Percentiles rank a stretch among this genome's conserved stretches.
phyloP scores from a whole-genome alignment of 2,797 vertebrate genomes.

The Pampus argenteus region DNA sequence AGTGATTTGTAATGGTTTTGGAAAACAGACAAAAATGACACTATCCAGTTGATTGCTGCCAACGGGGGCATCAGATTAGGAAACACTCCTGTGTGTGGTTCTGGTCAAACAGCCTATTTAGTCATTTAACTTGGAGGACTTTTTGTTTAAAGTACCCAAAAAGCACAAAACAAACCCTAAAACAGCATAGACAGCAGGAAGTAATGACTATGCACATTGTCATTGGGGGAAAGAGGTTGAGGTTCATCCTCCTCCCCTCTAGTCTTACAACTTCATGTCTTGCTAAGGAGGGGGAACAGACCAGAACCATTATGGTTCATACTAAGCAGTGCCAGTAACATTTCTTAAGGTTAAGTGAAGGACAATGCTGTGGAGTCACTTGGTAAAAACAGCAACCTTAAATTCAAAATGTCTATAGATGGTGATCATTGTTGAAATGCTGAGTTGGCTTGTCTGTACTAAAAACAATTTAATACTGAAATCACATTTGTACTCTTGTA shows the following conservation, averaged over 20 bases:
- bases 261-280: conserved; percentile 5
- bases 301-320: not conserved
- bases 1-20: too few relatives aligned
- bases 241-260: not conserved
- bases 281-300: not conserved
- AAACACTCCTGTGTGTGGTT: too few relatives aligned
- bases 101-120: too few relatives aligned
- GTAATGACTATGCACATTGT: not conserved
- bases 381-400: not conserved
- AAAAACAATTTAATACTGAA: conserved; percentile 41
- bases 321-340: conserved; percentile 10
- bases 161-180: not conserved
- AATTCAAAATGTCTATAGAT: conserved; percentile 21
- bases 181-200: not conserved
- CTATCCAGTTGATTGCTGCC: too few relatives aligned
- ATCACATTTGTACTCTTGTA: conserved; percentile 40
- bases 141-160: conserved; percentile 1
- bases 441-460: conserved; percentile 52
- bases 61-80: too few relatives aligned
- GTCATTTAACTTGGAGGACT: too few relatives aligned
- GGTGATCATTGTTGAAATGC: conserved; percentile 31
- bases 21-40: too few relatives aligned
- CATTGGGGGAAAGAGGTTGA: not conserved
- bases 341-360: conserved; percentile 20
- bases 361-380: conserved; percentile 12